These are phyloP conservation scores for Periophthalmodon schlosseri DNA, from an alignment of 2,113 vertebrate genomes.

Conservation along the genomic window DNA sequence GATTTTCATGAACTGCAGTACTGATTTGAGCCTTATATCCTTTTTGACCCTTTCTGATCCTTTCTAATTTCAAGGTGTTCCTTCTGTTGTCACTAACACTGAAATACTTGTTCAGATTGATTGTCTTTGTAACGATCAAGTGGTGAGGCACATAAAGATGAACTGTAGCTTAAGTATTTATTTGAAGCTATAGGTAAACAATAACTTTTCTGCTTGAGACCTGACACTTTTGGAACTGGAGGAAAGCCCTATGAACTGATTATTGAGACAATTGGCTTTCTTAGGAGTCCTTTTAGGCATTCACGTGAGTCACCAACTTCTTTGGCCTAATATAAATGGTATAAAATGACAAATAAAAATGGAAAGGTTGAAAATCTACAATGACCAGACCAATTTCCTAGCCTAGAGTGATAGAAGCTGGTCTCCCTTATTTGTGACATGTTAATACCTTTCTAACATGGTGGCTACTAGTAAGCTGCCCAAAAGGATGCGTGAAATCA, in stretches of 20 bases:
- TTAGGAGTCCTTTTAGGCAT: neutral
- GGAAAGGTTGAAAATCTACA: no score
- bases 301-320: neutral
- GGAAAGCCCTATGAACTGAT: neutral
- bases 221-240: neutral
- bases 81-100: neutral
- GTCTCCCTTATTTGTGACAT: neutral
- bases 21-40: neutral
- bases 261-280: neutral
- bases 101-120: neutral
- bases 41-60: no score
- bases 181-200: neutral
- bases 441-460: neutral
- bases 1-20: neutral
- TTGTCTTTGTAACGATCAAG: constrained; percentile 4
- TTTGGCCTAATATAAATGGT: neutral
- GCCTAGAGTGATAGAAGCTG: neutral
- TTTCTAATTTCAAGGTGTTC: neutral
- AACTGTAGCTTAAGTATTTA: neutral
- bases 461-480: neutral
- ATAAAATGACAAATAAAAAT: neutral
- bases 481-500: neutral
- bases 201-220: neutral
- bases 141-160: neutral
- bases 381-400: neutral